A percentile compares a stretch with the other conserved stretches of the same genome.
These are phyloP conservation scores for Lonchura striata DNA, from an alignment of 2,113 vertebrate genomes.

Conservation along the genomic window DNA sequence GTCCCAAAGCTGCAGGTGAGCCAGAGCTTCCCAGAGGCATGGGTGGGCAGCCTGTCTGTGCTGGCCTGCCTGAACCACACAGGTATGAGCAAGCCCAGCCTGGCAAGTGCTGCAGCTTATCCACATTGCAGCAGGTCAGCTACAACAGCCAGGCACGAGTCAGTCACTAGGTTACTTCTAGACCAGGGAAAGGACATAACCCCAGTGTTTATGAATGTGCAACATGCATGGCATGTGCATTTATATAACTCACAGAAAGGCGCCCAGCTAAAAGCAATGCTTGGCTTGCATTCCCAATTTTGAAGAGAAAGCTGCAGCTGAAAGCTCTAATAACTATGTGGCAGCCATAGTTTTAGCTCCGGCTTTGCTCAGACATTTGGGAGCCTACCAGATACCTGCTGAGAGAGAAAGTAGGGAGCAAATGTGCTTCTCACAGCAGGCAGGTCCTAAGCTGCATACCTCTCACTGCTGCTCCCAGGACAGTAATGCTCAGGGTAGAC, in stretches of 20 bases:
- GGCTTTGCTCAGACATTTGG: background rate
- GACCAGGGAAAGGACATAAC: background rate
- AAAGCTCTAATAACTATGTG: background rate
- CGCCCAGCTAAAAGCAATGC: background rate
- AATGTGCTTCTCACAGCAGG: background rate
- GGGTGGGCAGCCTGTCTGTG: background rate
- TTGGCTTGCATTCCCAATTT: background rate
- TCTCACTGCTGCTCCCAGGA: background rate
- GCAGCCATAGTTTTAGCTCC: background rate
- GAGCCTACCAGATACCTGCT: background rate
- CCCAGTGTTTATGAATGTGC: background rate
- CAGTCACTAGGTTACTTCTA: background rate
- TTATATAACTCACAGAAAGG: background rate
- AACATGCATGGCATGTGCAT: background rate
- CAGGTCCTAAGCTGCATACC: background rate
- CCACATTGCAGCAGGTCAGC: background rate
- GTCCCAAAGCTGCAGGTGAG: background rate
- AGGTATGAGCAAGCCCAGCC: accelerated
- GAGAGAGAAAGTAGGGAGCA: background rate
- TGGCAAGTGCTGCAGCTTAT: background rate
- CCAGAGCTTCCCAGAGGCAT: background rate
- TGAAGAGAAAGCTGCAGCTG: background rate
- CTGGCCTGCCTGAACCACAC: background rate
- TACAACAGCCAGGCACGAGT: background rate
- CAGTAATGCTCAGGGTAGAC: background rate